phyloP scores from a whole-genome alignment of 2,888 invertebrate genomes.

The Neuroscelio doddi region DNA sequence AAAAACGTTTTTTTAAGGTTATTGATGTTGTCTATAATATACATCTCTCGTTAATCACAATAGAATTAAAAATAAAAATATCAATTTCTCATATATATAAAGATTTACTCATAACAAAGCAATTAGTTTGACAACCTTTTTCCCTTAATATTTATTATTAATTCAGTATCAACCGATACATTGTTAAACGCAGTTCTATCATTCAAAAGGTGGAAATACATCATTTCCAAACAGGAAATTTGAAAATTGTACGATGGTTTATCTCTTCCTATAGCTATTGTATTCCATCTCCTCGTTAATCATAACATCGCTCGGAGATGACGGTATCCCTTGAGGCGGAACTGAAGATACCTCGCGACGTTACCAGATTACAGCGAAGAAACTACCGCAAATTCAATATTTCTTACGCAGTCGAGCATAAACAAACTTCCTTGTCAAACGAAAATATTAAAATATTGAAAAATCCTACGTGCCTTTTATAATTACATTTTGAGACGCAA shows the following conservation, averaged over 20 bases:
- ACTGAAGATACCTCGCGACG: slow-evolving; percentile 43
- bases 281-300: slow-evolving; percentile 44
- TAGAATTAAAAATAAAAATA: too few relatives aligned
- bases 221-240: slow-evolving; percentile 19
- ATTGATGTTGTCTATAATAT: too few relatives aligned
- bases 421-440: slow-evolving; percentile 25
- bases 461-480: background rate
- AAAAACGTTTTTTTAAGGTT: too few relatives aligned
- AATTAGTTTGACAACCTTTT: too few relatives aligned
- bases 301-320: slow-evolving; percentile 44
- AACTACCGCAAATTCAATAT: slow-evolving; percentile 45
- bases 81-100: too few relatives aligned
- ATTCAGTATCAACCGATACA: too few relatives aligned
- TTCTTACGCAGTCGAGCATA: slow-evolving; percentile 29
- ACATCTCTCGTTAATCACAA: too few relatives aligned
- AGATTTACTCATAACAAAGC: too few relatives aligned
- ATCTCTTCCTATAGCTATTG: slow-evolving; percentile 37
- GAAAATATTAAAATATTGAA: slow-evolving; percentile 13
- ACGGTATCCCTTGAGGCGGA: slow-evolving; percentile 40
- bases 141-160: too few relatives aligned
- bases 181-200: too few relatives aligned
- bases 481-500: too few relatives aligned
- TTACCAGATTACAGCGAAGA: slow-evolving; percentile 41
- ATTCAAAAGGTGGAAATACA: slow-evolving; percentile 1
- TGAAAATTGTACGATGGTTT: slow-evolving; percentile 38